A percentile compares a stretch with the other conserved stretches of the same genome.
phyloP scores from a whole-genome alignment of 2,797 vertebrate genomes.

The Siniperca obscura region DNA sequence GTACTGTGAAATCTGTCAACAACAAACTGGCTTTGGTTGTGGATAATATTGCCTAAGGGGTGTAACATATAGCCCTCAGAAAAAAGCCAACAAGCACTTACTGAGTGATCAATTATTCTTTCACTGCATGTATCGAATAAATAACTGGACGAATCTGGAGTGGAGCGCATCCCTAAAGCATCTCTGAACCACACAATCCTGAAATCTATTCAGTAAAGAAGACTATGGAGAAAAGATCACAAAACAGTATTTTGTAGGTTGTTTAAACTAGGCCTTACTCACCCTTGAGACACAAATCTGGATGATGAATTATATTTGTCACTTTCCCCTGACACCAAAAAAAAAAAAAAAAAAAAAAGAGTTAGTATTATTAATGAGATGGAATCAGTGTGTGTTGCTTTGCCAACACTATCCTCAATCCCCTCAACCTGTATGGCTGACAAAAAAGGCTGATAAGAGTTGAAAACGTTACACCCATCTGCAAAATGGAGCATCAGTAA shows the following conservation, averaged over 20 bases:
- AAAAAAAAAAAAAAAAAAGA: conserved; percentile 2
- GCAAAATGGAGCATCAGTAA: conserved; percentile 22
- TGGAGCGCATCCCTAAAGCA: not conserved
- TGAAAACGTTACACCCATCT: conserved; percentile 19
- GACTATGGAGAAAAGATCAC: not conserved
- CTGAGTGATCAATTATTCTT: conserved; percentile 7
- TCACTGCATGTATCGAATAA: not conserved
- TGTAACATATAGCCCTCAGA: not conserved
- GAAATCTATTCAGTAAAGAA: not conserved
- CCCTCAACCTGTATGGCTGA: conserved; percentile 15
- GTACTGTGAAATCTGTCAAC: not conserved
- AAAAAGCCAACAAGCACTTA: not conserved
- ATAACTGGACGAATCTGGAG: conserved; percentile 6
- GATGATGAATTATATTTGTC: conserved; percentile 40
- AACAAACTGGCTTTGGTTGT: not conserved
- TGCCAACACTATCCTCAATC: conserved; percentile 6
- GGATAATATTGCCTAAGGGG: not conserved
- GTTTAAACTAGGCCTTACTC: conserved; percentile 37
- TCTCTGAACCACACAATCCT: not conserved
- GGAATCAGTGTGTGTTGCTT: conserved; percentile 32
- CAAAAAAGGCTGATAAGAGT: conserved; percentile 17
- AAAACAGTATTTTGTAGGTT: conserved; percentile 3
- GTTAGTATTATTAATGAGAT: conserved; percentile 12
- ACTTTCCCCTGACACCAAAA: conserved; percentile 19
- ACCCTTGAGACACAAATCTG: conserved; percentile 6